Evolutionary conservation across 2,888 invertebrate species (phyloP).

Genomic region (Lymantria dispar): DNA sequence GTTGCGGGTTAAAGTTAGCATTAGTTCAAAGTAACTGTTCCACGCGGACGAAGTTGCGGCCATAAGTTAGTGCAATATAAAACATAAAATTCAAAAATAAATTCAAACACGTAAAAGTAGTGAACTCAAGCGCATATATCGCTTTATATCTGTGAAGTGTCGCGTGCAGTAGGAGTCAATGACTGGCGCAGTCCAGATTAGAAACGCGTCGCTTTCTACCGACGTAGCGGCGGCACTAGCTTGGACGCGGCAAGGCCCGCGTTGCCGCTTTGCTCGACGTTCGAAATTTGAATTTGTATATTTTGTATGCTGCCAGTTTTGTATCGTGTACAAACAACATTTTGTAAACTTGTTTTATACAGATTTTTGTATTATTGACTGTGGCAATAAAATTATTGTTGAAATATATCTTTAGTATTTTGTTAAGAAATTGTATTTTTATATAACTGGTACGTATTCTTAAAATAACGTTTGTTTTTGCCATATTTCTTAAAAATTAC

Average conservation of each 20-base stretch:
- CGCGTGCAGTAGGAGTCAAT: conserved; percentile 65
- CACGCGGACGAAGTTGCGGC: too few species aligned
- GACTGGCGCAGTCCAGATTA: conserved; percentile 75
- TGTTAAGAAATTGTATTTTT: too few species aligned
- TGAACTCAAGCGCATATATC: conserved; percentile 5
- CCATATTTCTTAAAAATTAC: too few species aligned
- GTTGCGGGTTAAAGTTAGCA: too few species aligned
- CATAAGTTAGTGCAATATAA: neutral
- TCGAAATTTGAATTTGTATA: conserved; percentile 11
- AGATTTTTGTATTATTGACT: too few species aligned
- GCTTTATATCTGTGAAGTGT: conserved; percentile 24
- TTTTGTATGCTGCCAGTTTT: conserved; percentile 20
- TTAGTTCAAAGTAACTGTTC: too few species aligned
- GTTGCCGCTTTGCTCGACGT: conserved; percentile 58
- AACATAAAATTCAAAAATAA: neutral
- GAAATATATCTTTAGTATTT: too few species aligned
- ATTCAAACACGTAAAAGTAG: neutral
- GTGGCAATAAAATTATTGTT: too few species aligned
- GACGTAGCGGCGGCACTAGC: conserved; percentile 54
- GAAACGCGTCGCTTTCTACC: conserved; percentile 78
- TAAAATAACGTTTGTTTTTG: too few species aligned
- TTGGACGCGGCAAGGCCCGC: conserved; percentile 40
- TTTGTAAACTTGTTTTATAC: too few species aligned
- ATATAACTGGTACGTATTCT: too few species aligned
- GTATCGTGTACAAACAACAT: neutral